These are phyloP conservation scores for Agriopis marginaria DNA, from an alignment of 2,888 invertebrate species.

Conservation along the genomic window DNA sequence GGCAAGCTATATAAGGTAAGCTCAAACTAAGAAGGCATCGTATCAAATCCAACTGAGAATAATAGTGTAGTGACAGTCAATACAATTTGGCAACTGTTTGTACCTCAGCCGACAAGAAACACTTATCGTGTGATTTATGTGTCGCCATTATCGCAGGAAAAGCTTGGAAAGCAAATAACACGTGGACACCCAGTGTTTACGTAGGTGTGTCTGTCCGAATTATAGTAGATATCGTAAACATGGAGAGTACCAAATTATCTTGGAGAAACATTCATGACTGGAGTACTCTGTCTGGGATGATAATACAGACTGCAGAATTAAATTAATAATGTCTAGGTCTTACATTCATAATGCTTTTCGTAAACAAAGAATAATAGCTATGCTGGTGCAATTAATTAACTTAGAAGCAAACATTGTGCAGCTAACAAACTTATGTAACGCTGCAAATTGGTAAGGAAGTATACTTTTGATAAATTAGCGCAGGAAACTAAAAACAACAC, in stretches of 20 bases:
- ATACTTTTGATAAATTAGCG: not conserved
- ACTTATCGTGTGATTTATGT: constrained; percentile 21
- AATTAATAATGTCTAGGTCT: not conserved
- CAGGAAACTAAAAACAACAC: not conserved
- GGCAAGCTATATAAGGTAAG: too few relatives aligned
- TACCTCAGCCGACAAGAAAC: constrained; percentile 1
- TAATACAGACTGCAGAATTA: constrained; percentile 5
- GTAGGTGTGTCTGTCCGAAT: constrained; percentile 53
- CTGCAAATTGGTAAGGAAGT: not conserved
- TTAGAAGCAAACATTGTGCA: not conserved
- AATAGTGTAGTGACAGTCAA: not conserved
- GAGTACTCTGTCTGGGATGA: constrained; percentile 8
- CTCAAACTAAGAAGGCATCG: too few relatives aligned
- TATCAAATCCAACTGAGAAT: too few relatives aligned
- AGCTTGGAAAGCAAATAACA: constrained; percentile 45
- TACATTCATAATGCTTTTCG: too few relatives aligned
- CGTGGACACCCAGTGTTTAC: constrained; percentile 50
- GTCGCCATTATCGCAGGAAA: constrained; percentile 35
- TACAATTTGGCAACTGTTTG: constrained; percentile 15
- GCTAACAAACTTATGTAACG: not conserved
- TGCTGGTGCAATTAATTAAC: not conserved
- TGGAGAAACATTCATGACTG: constrained; percentile 11
- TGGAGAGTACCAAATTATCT: constrained; percentile 20
- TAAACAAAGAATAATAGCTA: not conserved
- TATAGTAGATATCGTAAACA: constrained; percentile 29